These are phyloP conservation scores for Propithecus coquereli DNA, from an alignment of 2,113 vertebrate species.

Conservation along the genomic window DNA sequence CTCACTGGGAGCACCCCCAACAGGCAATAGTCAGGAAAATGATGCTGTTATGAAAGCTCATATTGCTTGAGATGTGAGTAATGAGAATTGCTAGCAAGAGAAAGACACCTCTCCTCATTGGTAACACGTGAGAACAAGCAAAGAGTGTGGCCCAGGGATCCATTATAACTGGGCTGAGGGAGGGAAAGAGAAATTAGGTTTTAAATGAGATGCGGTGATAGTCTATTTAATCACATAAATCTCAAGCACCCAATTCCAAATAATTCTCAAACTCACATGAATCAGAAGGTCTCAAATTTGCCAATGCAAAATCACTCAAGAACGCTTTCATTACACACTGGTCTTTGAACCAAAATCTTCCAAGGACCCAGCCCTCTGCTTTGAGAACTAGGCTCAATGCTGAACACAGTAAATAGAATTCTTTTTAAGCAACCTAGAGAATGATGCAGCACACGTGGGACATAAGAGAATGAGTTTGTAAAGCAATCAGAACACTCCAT, in stretches of 20 bases:
- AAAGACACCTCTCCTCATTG: slow-evolving; percentile 33
- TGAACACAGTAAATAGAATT: not conserved
- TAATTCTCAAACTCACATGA: not conserved
- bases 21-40: not conserved
- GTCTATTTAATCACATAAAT: slow-evolving; percentile 55
- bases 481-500: not conserved
- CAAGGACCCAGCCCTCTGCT: not conserved
- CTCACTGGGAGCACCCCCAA: not conserved
- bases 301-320: not conserved
- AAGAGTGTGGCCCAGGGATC: not conserved
- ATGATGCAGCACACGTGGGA: not conserved
- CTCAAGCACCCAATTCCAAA: slow-evolving; percentile 48
- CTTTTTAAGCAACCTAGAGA: not conserved
- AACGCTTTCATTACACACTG: not conserved
- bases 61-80: not conserved
- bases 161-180: not conserved
- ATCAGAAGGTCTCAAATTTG: slow-evolving; percentile 1
- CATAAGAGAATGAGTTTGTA: not conserved
- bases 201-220: not conserved
- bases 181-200: slow-evolving; percentile 46
- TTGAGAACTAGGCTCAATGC: slow-evolving; percentile 9
- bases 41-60: not conserved
- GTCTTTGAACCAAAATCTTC: not conserved
- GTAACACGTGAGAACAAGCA: not conserved
- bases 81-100: slow-evolving; percentile 23